Base-by-base conservation (phyloP, 2,888 invertebrate species). In the Phania funesta region DNA sequence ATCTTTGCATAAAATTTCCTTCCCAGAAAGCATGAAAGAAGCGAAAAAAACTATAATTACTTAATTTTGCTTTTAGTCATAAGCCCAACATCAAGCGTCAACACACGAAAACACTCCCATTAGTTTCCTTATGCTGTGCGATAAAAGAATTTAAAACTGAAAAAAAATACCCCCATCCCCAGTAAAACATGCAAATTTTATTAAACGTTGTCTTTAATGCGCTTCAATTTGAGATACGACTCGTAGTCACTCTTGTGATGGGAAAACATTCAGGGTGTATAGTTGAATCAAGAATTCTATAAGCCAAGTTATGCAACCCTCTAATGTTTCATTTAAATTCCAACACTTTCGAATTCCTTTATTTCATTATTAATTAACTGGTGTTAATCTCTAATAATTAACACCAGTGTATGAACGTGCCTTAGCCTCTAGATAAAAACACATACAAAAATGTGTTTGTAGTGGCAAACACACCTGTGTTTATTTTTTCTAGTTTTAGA, bases 11-110 rank as follows among this genome's bases (percentile, higher is more conserved):
- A 62, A 74, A 82, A 68, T 68, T 56, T 68, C 26, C 24, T 58
- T 16, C 11, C 24, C 16, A 26, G 18, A 22, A 48, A 9, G 29
- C 20, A 26, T 22, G 8, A 35, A 68, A 67, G 1, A 56, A 41
- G 20, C 38, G 54, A 70, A 20, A 70, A 62, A 60, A 62, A 77
- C 73, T 74, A 68, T 81, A 81, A 81, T 81, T 77, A 74, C 77
- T 60, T 67, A 65, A 64, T 60, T 68, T 65, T 46, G 18, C 24
- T 64, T 52, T 70, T 5, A 44, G 60, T 67, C 52, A 71, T 76
- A 64, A 64, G 56, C 1, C 32, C 41, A 41, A 41, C 16, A n/a
- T 1, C 13, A 41, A 41, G n/a, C 13, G n/a, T n/a, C 13, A 41
- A 41, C 16, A n/a, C 3, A 41, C 41, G 13, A 16, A 2, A 11